Evolutionary conservation across 2,888 invertebrate species (phyloP).

Genomic region (Nephrotoma flavescens): DNA sequence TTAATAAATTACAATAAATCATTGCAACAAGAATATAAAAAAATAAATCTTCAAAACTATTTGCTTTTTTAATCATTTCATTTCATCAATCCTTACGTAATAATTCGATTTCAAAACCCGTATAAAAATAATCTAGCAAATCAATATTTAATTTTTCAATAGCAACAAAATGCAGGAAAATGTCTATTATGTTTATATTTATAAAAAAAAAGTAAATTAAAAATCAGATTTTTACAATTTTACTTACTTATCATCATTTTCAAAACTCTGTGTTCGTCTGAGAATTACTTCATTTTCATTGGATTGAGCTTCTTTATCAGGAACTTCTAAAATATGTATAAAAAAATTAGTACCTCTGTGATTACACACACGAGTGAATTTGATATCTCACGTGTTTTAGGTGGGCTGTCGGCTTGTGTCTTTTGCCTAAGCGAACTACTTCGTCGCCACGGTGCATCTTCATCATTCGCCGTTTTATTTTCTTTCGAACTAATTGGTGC

Average conservation of each 20-base stretch:
- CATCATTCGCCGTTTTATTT: slow-evolving; percentile 39
- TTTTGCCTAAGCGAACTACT: slow-evolving; percentile 40
- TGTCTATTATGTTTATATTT: not conserved
- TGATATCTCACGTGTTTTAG: slow-evolving; percentile 34
- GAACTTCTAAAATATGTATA: slow-evolving; percentile 34
- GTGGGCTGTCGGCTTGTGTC: slow-evolving; percentile 36
- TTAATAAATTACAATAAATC: not conserved
- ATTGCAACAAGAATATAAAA: not conserved
- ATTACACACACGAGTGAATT: not conserved
- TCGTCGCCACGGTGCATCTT: slow-evolving; percentile 50
- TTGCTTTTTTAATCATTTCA: not conserved
- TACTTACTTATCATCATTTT: slow-evolving; percentile 78
- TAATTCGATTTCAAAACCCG: not conserved
- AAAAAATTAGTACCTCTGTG: not conserved
- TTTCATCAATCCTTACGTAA: not conserved
- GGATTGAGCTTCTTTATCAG: slow-evolving; percentile 35
- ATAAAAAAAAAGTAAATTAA: not conserved
- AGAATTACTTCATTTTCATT: slow-evolving; percentile 50
- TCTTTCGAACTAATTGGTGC: slow-evolving; percentile 23
- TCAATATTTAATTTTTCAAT: not conserved
- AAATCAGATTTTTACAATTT: not conserved
- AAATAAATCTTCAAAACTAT: not conserved
- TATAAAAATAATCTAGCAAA: not conserved
- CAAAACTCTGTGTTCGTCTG: slow-evolving; percentile 73
- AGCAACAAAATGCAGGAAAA: slow-evolving; percentile 10